Base-by-base conservation (phyloP, 2,797 vertebrate species). In the Prionace glauca region DNA sequence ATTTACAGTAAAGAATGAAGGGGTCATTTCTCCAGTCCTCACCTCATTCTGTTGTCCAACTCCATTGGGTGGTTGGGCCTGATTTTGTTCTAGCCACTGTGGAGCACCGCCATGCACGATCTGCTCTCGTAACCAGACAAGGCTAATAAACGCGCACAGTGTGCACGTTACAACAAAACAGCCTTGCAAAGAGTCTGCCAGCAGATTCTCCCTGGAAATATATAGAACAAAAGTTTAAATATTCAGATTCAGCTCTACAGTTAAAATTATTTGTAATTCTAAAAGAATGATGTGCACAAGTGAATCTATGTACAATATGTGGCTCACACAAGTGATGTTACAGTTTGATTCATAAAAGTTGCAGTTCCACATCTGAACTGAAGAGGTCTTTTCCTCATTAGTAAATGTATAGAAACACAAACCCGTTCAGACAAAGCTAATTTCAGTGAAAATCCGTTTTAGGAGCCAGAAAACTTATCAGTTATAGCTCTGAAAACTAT, bases 111-210 rank as follows among this genome's bases (percentile, higher is more conserved):
- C 99, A 0, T 99, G 99, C 95, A 99, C 98, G 0, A 99, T 99
- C 97, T 99, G 99, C 96, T 99, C 99, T 96, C 99, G 98, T 96
- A 99, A 97, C 99, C 99, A 99, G 90, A 99, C 99, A 96, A 99
- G 98, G 97, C 99, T 99, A 97, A 99, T 99, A 96, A 99, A 99
- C 0, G 99, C 99, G 96, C 99, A 99, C 77, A 99, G 97, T 0
- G 99, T 99, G 97, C 99, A 99, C 0, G 99, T 99, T 93, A 99
- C 99, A 96, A 99, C 99, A 95, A 99, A 99, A 96, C 99, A 99
- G 96, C 99, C 99, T 97, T 99, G 99, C 96, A 99, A 97, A 97
- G 99, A 99, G 97, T 99, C 99, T 7, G 99, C 99, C 96, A 99
- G 97, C 97, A 99, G 97, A 97, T 99, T 99, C 96, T 99, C 99